A percentile compares a stretch with the other conserved stretches of the same genome.
phyloP scores from a whole-genome alignment of 2,797 vertebrate species.

The Syngnathus acus region DNA sequence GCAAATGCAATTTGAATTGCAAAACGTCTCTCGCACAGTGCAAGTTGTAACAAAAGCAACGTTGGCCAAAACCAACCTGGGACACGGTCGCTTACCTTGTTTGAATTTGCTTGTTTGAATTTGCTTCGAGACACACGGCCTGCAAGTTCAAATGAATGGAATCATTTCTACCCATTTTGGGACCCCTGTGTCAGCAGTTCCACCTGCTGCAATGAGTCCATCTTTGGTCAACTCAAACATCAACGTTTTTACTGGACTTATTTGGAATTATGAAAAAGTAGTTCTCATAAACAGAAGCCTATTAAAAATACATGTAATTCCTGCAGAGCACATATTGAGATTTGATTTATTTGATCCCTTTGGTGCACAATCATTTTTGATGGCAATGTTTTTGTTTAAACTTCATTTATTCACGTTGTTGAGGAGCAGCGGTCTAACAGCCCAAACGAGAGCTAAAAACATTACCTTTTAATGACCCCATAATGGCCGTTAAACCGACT shows the following conservation, averaged over 20 bases:
- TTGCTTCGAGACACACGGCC: constrained; percentile 6
- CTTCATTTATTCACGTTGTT: neutral
- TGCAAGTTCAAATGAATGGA: neutral
- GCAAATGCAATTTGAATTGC: constrained; percentile 50
- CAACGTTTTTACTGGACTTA: neutral
- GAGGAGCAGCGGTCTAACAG: neutral
- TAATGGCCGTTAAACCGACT: constrained; percentile 4
- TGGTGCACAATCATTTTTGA: neutral
- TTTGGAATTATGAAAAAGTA: neutral
- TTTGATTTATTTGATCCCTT: neutral
- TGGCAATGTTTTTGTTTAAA: neutral
- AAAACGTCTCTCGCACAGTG: constrained; percentile 24
- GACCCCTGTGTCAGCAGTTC: neutral
- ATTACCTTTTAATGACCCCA: too few species aligned
- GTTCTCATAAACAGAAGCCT: neutral
- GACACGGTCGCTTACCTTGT: constrained; percentile 3
- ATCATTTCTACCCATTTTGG: neutral
- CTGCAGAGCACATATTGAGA: neutral
- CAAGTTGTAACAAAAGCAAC: constrained; percentile 4
- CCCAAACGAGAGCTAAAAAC: too few species aligned
- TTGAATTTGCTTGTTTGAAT: constrained; percentile 22
- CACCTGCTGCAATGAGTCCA: neutral
- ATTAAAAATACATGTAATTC: too few species aligned
- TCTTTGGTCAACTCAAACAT: neutral
- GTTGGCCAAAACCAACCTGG: neutral